phyloP scores from a whole-genome alignment of 2,113 vertebrate genomes.

The Reinhardtius hippoglossoides region DNA sequence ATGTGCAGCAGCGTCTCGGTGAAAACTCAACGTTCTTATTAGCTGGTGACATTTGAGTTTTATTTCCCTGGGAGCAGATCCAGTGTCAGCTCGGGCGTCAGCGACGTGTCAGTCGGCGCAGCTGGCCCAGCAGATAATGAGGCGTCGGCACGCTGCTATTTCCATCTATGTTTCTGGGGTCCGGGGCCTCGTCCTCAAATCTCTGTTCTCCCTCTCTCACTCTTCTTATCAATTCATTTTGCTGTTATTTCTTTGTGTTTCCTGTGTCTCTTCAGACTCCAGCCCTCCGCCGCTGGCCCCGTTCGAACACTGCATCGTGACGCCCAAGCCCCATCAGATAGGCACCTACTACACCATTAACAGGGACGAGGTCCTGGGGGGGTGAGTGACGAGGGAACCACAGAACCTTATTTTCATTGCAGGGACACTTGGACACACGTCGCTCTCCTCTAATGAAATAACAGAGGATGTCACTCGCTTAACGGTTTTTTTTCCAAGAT shows the following conservation, averaged over 20 bases:
- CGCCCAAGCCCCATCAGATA: conserved; percentile 87
- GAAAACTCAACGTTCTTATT: background rate
- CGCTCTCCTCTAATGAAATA: conserved; percentile 33
- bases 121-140: conserved; percentile 61
- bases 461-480: conserved; percentile 38
- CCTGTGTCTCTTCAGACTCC: conserved; percentile 79
- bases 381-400: conserved; percentile 82
- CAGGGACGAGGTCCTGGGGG: conserved; percentile 90
- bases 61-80: conserved; percentile 40
- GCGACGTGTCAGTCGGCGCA: conserved; percentile 38
- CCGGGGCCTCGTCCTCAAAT: background rate
- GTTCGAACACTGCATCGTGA: conserved; percentile 93
- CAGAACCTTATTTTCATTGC: conserved; percentile 46
- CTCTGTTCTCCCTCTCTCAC: background rate
- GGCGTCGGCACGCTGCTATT: conserved; percentile 55
- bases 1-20: background rate
- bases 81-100: conserved; percentile 46
- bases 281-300: conserved; percentile 87
- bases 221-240: no score
- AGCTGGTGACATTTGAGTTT: conserved; percentile 51
- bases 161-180: conserved; percentile 57
- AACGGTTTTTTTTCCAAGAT: conserved; percentile 50
- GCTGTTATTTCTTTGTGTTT: no score
- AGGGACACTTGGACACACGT: background rate
- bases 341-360: conserved; percentile 89